phyloP scores from a whole-genome alignment of 30 jellyfish, hydroid and myxozoan genomes.

The Cassiopea xamachana region DNA sequence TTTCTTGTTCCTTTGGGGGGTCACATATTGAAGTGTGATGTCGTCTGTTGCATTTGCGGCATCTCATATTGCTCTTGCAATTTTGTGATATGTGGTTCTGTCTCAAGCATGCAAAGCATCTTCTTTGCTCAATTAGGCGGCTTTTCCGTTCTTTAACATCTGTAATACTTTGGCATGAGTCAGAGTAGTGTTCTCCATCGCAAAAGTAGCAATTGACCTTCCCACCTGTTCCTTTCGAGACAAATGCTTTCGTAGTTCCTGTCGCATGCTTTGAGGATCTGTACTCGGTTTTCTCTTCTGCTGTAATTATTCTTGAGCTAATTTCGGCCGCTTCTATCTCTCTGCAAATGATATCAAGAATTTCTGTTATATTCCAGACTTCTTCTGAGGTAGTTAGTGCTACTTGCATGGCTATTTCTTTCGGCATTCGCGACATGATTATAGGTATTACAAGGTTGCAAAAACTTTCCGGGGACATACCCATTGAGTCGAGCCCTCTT shows the following conservation, averaged over 20 bases:
- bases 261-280: background rate
- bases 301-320: constrained; percentile 2
- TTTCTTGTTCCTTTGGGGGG: constrained; percentile 7
- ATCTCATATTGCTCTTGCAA: constrained; percentile 12
- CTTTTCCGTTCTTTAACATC: constrained; percentile 29
- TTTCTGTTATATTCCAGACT: constrained; percentile 31
- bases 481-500: constrained; percentile 42
- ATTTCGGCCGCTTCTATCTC: constrained; percentile 42
- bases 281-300: background rate
- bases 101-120: constrained; percentile 14
- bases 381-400: constrained; percentile 45
- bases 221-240: background rate
- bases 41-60: constrained; percentile 26
- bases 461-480: constrained; percentile 39
- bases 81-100: background rate
- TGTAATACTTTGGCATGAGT: constrained; percentile 14
- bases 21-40: constrained; percentile 29
- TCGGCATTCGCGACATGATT: constrained; percentile 49
- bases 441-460: constrained; percentile 27
- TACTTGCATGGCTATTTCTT: constrained; percentile 45
- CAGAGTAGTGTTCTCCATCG: constrained; percentile 31
- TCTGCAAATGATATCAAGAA: constrained; percentile 14
- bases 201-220: constrained; percentile 28
- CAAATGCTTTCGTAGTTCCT: background rate
- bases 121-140: background rate